phyloP scores from a whole-genome alignment of 1,140 invertebrate species.

The Hirudo medicinalis region DNA sequence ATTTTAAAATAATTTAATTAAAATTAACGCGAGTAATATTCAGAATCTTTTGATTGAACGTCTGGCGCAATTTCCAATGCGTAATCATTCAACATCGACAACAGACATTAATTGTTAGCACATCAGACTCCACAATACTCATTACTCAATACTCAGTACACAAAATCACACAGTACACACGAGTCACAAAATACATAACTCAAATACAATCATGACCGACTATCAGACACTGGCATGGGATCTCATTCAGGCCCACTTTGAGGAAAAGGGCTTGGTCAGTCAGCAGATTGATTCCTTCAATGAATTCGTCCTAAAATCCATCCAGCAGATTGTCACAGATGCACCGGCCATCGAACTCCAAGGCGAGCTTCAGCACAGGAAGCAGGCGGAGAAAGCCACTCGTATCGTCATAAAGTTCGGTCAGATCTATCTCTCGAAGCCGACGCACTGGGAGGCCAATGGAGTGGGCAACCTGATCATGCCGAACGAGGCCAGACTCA shows the following conservation, averaged over 20 bases:
- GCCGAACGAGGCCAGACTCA: slow-evolving; percentile 86
- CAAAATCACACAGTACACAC: too few species aligned
- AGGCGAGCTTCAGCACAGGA: slow-evolving; percentile 87
- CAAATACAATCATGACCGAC: slow-evolving; percentile 39
- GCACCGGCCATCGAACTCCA: slow-evolving; percentile 93
- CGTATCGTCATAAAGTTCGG: slow-evolving; percentile 76
- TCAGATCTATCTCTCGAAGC: slow-evolving; percentile 95
- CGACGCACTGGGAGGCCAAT: slow-evolving; percentile 99
- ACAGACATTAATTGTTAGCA: slow-evolving; percentile 49
- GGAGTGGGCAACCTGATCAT: slow-evolving; percentile 95
- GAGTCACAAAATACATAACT: too few species aligned
- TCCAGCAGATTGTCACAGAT: slow-evolving; percentile 95
- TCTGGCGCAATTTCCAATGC: too few species aligned
- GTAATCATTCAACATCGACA: too few species aligned
- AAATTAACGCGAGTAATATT: too few species aligned
- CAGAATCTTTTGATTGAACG: too few species aligned
- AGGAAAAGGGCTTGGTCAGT: slow-evolving; percentile 94
- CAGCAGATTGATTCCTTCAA: slow-evolving; percentile 97
- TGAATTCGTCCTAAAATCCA: slow-evolving; percentile 99
- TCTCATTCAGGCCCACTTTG: slow-evolving; percentile 96
- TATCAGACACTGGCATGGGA: slow-evolving; percentile 55
- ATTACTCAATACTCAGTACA: too few species aligned
- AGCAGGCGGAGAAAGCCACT: slow-evolving; percentile 65
- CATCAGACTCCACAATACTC: too few species aligned
- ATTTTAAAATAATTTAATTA: too few species aligned